These are phyloP conservation scores for Pavo muticus DNA, from an alignment of 2,113 vertebrate genomes.

Conservation along the genomic window DNA sequence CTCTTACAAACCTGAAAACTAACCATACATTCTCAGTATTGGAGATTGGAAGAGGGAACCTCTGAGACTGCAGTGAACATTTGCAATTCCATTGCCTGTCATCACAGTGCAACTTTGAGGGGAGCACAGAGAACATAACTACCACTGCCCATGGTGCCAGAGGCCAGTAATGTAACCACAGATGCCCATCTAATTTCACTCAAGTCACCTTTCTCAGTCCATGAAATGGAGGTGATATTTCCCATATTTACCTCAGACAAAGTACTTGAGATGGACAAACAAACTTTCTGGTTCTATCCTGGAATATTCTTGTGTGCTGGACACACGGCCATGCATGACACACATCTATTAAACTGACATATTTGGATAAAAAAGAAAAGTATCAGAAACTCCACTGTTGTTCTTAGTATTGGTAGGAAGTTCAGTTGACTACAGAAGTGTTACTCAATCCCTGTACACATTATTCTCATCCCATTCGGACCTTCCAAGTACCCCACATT, in stretches of 20 bases:
- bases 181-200: not conserved
- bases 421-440: not conserved
- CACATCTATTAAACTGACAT: accelerated
- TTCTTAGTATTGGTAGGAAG: not conserved
- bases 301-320: not conserved
- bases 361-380: not conserved
- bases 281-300: not conserved
- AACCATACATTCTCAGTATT: not conserved
- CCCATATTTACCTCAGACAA: not conserved
- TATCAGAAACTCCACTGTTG: not conserved
- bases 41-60: not conserved
- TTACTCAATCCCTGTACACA: not conserved
- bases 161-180: not conserved
- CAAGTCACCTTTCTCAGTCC: not conserved
- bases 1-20: not conserved
- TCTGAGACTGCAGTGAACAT: not conserved
- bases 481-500: not conserved
- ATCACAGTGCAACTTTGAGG: not conserved
- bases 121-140: not conserved
- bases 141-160: not conserved
- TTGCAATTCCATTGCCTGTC: not conserved
- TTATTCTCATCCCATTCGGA: not conserved
- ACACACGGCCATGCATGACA: not conserved
- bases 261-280: not conserved
- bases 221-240: not conserved